Evolutionary conservation across 2,888 invertebrate species (phyloP).

Genomic region (Sarcophaga carnaria): DNA sequence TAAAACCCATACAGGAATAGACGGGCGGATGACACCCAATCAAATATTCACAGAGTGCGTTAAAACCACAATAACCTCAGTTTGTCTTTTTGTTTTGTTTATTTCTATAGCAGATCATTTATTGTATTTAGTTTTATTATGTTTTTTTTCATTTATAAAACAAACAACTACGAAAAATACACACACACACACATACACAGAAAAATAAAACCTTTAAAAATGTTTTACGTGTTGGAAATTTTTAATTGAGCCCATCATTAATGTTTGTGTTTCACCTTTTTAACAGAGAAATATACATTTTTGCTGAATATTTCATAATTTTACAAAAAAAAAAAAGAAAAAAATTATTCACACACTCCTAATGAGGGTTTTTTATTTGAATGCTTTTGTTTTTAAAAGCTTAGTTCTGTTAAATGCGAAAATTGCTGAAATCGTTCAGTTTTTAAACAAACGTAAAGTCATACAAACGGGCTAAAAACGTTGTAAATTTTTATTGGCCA

Average conservation of each 20-base stretch:
- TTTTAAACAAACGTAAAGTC: neutral
- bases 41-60: constrained; percentile 36
- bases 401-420: constrained; percentile 30
- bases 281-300: constrained; percentile 11
- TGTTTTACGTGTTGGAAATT: constrained; percentile 62
- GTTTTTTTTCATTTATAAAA: constrained; percentile 19
- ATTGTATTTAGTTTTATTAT: constrained; percentile 1
- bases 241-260: constrained; percentile 45
- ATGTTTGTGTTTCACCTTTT: constrained; percentile 15
- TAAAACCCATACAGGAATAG: neutral
- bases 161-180: constrained; percentile 6
- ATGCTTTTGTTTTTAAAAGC: constrained; percentile 9
- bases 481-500: neutral
- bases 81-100: constrained; percentile 4
- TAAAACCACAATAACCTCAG: constrained; percentile 61
- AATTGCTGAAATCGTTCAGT: constrained; percentile 26
- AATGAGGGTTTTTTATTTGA: constrained; percentile 17
- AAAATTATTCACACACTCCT: constrained; percentile 36
- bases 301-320: constrained; percentile 57
- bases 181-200: neutral
- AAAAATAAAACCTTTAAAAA: constrained; percentile 31
- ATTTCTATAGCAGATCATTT: constrained; percentile 52
- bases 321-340: neutral
- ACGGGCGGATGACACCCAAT: neutral
- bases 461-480: neutral